These are phyloP conservation scores for Lydus trimaculatus DNA, from an alignment of 2,888 invertebrate genomes.

Conservation along the genomic window DNA sequence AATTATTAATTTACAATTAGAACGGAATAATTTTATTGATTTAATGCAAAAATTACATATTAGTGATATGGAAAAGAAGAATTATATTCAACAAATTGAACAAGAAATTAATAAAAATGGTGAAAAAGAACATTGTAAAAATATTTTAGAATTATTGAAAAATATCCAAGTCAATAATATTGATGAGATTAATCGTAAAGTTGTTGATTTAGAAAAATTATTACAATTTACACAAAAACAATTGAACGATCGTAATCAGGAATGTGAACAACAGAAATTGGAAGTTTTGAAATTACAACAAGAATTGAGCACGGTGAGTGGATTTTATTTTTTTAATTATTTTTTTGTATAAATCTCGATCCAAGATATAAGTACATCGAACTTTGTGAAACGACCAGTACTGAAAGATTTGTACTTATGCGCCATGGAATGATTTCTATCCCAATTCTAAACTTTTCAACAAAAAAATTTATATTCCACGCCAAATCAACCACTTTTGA, in stretches of 20 bases:
- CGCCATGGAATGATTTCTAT: too few relatives aligned
- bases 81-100: slow-evolving; percentile 49
- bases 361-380: too few relatives aligned
- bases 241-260: slow-evolving; percentile 34
- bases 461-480: too few relatives aligned
- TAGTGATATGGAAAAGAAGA: slow-evolving; percentile 53
- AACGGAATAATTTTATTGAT: slow-evolving; percentile 36
- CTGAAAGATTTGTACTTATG: too few relatives aligned
- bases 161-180: slow-evolving; percentile 27
- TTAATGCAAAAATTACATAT: slow-evolving; percentile 39
- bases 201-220: slow-evolving; percentile 38
- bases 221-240: slow-evolving; percentile 32
- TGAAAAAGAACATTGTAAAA: slow-evolving; percentile 8
- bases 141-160: slow-evolving; percentile 35
- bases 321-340: too few relatives aligned
- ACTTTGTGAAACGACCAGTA: too few relatives aligned
- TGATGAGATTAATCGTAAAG: slow-evolving; percentile 29
- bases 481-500: too few relatives aligned
- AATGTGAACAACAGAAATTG: slow-evolving; percentile 34
- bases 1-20: slow-evolving; percentile 34
- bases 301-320: slow-evolving; percentile 39
- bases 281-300: slow-evolving; percentile 41
- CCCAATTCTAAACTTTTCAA: too few relatives aligned
- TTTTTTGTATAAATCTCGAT: too few relatives aligned
- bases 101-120: neutral